Conservation (phyloP, 1,140 invertebrate species). For the Drosophila parabipectinata region DNA sequence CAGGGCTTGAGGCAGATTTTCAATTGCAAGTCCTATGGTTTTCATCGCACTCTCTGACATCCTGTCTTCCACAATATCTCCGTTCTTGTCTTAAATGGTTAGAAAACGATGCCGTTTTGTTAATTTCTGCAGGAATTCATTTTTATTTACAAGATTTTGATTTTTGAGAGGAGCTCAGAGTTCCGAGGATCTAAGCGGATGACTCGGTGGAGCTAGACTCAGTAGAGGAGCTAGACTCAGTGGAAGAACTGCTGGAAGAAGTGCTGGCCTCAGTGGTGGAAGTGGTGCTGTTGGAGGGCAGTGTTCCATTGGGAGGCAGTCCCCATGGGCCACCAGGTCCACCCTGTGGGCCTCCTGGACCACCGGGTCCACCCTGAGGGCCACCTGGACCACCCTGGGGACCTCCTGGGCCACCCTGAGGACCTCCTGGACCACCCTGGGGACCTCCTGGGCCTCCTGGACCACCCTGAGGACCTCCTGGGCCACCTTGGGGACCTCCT, state of each 20-base stretch:
- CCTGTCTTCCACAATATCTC: too few species aligned
- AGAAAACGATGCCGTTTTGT: too few species aligned
- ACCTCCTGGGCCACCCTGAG: constrained; percentile 10
- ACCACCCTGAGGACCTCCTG: constrained; percentile 12
- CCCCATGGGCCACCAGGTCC: constrained; percentile 24
- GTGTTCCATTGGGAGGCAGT: constrained; percentile 33
- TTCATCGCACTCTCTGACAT: too few species aligned
- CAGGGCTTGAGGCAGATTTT: too few species aligned
- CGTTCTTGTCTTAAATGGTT: too few species aligned
- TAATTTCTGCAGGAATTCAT: too few species aligned
- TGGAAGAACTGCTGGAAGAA: constrained; percentile 9
- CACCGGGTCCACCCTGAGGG: constrained; percentile 13
- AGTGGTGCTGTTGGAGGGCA: constrained; percentile 22
- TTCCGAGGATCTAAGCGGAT: not conserved
- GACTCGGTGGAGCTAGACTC: constrained; percentile 20
- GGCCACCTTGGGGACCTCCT: constrained; percentile 14
- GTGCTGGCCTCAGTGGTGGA: constrained; percentile 20
- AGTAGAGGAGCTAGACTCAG: constrained; percentile 20
- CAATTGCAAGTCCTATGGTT: too few species aligned
- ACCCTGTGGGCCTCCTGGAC: constrained; percentile 5
- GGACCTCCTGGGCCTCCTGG: constrained; percentile 15
- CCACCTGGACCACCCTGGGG: constrained; percentile 8
- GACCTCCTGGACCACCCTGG: constrained; percentile 16
- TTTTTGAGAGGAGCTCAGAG: not conserved
- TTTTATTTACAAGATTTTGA: constrained; percentile 59